Base-by-base conservation (phyloP, 2,113 vertebrate species). In the Gallinago paraguaiae region DNA sequence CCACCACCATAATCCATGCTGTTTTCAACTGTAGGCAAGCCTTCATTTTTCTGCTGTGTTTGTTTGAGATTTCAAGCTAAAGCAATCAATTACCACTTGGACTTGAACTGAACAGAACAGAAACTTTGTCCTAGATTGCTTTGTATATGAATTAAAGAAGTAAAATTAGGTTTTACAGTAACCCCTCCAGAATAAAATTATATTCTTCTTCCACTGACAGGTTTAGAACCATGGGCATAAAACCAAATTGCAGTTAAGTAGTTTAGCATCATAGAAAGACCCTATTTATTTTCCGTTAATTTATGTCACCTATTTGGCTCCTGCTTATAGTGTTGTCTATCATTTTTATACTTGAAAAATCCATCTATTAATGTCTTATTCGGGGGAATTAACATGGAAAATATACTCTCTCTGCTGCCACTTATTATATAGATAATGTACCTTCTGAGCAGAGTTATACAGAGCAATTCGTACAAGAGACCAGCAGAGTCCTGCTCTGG, bases 371-470 rank as follows among this genome's bases (percentile, higher is more conserved):
- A 27, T 43, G 57, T 25, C 9, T 74, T 39, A 41, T 71, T 67
- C 9, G 25, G 31, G 16, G 22, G 43, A 77, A 86, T 50, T 91
- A 70, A 57, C 2, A 7, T 48, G 45, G 45, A 35, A 92, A 89
- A 56, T 28, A 27, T 31, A 31, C 14, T 82, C 35, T 82, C 23
- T 92, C 63, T 95, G 53, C 54, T 86, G 41, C 60, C 31, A 56
- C 24, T 90, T 65, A 2, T 80, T 68, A 23, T 80, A 41, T 67
- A 98, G 98, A 98, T 98, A 22, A 97, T 97, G 76, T 96, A 98
- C 83, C 97, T 99, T 54, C 82, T 99, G 74, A 98, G 98, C 95
- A 97, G 97, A 90, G 97, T 98, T 12, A 96, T 98, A 46, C 97
- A 98, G 75, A 96, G 78, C 71, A 98, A 98, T 95, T 98, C 97